Conservation (phyloP, 2,888 invertebrate species). For the Ornithoptera priamus region DNA sequence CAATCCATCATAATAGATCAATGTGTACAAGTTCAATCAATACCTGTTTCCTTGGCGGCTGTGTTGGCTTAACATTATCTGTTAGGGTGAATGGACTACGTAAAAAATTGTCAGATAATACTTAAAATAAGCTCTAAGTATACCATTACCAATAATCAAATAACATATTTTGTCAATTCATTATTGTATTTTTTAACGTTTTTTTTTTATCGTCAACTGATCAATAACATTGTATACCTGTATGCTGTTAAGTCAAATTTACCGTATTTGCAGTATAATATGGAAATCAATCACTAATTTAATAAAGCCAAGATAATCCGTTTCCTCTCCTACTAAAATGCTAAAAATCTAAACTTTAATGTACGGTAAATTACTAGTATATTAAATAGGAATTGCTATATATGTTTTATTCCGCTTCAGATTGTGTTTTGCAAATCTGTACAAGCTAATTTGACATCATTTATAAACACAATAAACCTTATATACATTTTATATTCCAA, state of each 20-base stretch:
- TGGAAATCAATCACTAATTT: not conserved
- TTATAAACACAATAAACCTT: no score
- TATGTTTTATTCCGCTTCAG: no score
- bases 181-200: not conserved
- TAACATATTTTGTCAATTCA: not conserved
- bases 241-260: not conserved
- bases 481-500: no score
- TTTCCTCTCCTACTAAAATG: not conserved
- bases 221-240: not conserved
- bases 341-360: not conserved
- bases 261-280: not conserved
- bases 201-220: slow-evolving; percentile 1
- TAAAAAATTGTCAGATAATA: not conserved
- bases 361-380: not conserved
- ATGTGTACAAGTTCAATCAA: not conserved
- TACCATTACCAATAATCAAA: slow-evolving; percentile 1
- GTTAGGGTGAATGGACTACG: slow-evolving; percentile 1
- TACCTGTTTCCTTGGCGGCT: not conserved
- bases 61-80: slow-evolving; percentile 1
- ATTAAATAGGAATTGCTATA: no score
- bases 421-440: no score
- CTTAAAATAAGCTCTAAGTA: not conserved
- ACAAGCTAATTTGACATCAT: no score
- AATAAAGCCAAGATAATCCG: not conserved
- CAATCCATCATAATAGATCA: not conserved